Percentiles rank a stretch among this genome's conserved stretches.
phyloP scores from a whole-genome alignment of 2,888 invertebrate species.

The Drepana falcataria region DNA sequence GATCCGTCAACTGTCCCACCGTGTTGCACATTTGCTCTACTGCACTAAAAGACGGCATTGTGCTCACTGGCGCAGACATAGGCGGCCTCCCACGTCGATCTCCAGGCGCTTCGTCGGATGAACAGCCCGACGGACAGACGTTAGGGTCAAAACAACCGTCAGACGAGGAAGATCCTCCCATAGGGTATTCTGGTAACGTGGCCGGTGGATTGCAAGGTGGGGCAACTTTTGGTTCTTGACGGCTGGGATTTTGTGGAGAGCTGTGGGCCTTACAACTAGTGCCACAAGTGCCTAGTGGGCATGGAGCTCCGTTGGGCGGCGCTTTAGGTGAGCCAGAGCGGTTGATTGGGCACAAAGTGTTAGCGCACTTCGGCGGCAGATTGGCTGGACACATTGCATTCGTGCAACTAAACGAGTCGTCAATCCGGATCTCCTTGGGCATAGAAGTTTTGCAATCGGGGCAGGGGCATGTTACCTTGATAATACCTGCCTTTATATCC shows the following conservation, averaged over 20 bases:
- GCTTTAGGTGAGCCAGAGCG: constrained; percentile 12
- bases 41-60: constrained; percentile 13
- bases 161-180: constrained; percentile 6
- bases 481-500: constrained; percentile 54
- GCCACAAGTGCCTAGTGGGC: constrained; percentile 33
- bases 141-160: constrained; percentile 9
- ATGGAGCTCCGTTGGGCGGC: constrained; percentile 17
- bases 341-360: constrained; percentile 29
- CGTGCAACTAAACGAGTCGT: constrained; percentile 43
- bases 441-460: constrained; percentile 49
- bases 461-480: constrained; percentile 60
- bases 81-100: not conserved
- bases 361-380: constrained; percentile 35
- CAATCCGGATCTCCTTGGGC: constrained; percentile 43
- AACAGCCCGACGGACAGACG: constrained; percentile 20
- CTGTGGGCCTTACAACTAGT: constrained; percentile 31
- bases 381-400: constrained; percentile 51
- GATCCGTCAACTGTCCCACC: constrained; percentile 34
- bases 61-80: constrained; percentile 1
- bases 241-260: constrained; percentile 13
- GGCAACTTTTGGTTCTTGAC: not conserved
- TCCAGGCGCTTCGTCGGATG: constrained; percentile 16
- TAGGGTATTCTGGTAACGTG: not conserved
- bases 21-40: constrained; percentile 43
- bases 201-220: not conserved